phyloP scores from a whole-genome alignment of 2,797 vertebrate genomes.

The Lacerta agilis region DNA sequence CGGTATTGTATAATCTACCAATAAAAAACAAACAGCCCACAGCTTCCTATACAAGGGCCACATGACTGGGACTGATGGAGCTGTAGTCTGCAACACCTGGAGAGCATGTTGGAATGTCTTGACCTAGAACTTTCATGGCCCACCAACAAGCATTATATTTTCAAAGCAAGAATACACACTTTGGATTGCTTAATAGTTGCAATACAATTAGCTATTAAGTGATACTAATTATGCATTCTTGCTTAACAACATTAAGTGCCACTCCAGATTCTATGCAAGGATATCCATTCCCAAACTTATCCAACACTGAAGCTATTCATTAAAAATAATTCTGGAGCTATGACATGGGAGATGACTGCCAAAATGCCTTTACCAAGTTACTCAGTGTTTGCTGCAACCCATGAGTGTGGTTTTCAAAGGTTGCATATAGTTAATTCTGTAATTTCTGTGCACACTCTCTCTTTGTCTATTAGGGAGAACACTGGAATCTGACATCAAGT shows the following conservation, averaged over 20 bases:
- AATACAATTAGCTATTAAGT: not conserved
- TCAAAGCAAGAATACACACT: not conserved
- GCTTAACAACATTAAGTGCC: not conserved
- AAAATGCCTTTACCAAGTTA: not conserved
- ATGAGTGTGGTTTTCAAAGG: not conserved
- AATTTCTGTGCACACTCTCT: not conserved
- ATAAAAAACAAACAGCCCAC: not conserved
- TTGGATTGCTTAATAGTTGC: not conserved
- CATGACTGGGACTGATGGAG: no score
- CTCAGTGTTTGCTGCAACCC: not conserved
- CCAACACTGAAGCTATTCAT: not conserved
- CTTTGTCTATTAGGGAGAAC: not conserved
- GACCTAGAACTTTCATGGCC: not conserved
- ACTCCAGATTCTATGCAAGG: not conserved
- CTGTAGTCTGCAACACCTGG: no score
- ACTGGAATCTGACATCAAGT: not conserved
- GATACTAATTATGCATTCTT: not conserved
- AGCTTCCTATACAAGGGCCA: no score
- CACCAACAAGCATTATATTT: not conserved
- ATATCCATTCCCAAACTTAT: not conserved
- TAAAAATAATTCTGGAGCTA: not conserved
- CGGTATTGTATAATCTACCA: no score
- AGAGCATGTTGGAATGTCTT: no score
- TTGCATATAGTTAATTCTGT: not conserved
- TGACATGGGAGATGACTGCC: not conserved